phyloP scores from a whole-genome alignment of 2,113 vertebrate genomes.

The Nanorana parkeri region DNA sequence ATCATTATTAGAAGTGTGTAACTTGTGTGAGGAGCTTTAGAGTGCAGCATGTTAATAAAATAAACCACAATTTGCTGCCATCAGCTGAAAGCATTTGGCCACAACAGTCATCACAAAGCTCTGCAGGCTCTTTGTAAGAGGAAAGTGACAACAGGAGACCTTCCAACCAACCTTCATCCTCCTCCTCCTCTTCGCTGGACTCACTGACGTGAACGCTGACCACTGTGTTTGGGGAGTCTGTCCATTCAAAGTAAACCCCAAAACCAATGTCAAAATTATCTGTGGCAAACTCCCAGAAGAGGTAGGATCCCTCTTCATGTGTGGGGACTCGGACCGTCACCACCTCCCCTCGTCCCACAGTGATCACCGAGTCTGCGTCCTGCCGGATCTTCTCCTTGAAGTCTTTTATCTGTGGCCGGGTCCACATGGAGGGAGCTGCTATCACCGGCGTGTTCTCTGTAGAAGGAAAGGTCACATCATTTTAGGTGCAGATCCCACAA shows the following conservation, averaged over 20 bases:
- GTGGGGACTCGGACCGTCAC: slow-evolving; percentile 97
- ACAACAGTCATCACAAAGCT: too few relatives aligned
- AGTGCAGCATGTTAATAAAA: too few relatives aligned
- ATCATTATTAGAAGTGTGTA: too few relatives aligned
- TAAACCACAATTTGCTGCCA: too few relatives aligned
- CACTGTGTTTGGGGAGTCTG: slow-evolving; percentile 89
- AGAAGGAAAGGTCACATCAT: neutral
- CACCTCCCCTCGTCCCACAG: slow-evolving; percentile 96
- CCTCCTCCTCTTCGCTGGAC: slow-evolving; percentile 97
- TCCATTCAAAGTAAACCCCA: slow-evolving; percentile 99
- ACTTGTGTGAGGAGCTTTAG: too few relatives aligned
- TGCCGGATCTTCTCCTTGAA: slow-evolving; percentile 98
- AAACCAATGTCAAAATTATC: slow-evolving; percentile 99
- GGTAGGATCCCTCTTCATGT: slow-evolving; percentile 95
- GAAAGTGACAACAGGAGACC: neutral
- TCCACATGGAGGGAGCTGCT: slow-evolving; percentile 98
- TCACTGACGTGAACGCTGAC: slow-evolving; percentile 98
- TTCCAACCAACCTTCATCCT: slow-evolving; percentile 86
- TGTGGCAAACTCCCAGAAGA: slow-evolving; percentile 99
- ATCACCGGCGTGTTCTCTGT: slow-evolving; percentile 89
- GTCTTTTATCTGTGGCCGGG: slow-evolving; percentile 96
- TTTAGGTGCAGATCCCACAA: neutral
- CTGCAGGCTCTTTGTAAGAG: too few relatives aligned
- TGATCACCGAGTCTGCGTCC: slow-evolving; percentile 97
- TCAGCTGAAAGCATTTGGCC: too few relatives aligned